Evolutionary conservation across 2,888 invertebrate genomes (phyloP), one percentile per base, ranked within the genome.

Genomic region (Hypercompe scribonia): DNA sequence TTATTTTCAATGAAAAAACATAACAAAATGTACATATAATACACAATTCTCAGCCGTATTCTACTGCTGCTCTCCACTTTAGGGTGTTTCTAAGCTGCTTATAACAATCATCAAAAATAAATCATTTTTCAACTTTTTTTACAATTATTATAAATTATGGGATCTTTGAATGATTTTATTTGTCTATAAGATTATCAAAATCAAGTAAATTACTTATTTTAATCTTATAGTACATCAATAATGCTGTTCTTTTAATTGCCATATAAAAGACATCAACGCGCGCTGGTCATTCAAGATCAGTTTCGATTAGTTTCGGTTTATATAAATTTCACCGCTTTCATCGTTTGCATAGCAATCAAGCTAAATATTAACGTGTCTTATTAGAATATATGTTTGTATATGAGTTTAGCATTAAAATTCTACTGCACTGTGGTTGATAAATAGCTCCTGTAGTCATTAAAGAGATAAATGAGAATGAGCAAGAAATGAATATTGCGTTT

Each of bases 261-360:
- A 78, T 87, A 80, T 75, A 88, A 89, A 90, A 90, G 90, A 90
- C 85, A 85, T 90, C 87, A 89, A 90, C 89, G 90, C 86, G 86
- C 81, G 79, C 76, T 72, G 70, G 71, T 71, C 70, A 33, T 74
- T 66, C 34, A 66, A 28, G 34, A 72, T 61, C 24, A 2, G 39
- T 69, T 69, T 69, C 61, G 42, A 42, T n/a, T n/a, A 68, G 39
- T 61, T 61, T 61, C 61, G 39, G 69, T 69, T 61, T 5, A 11
- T 50, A 65, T 64, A 28, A 24, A 64, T 64, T 34, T 50, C 39
- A 69, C 24, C 4, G 21, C 69, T 69, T 69, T 69, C 69, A 61
- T 58, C 61, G 39, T 61, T 61, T 61, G 31, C 11, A 61, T 61
- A 24, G 39, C 21, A 61, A 61, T 39, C 39, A 10, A 69, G 31